phyloP scores from a whole-genome alignment of 2,797 vertebrate species.

The Rhadinocentrus ornatus region DNA sequence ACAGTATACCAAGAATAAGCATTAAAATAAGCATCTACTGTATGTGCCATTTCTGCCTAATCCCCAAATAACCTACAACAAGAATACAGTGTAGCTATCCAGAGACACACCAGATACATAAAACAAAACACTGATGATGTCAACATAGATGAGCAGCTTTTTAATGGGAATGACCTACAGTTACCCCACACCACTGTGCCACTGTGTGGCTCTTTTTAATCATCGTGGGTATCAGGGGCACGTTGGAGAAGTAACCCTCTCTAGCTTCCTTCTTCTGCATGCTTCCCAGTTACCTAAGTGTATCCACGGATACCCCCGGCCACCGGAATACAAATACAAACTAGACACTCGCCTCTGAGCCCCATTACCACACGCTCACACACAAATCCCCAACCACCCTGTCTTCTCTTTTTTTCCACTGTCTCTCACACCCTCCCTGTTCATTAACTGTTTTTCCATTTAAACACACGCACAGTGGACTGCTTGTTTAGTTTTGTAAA shows the following conservation, averaged over 20 bases:
- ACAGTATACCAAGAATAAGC: neutral
- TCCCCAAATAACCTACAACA: neutral
- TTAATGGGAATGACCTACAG: slow-evolving; percentile 65
- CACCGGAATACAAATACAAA: slow-evolving; percentile 91
- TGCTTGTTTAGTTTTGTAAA: slow-evolving; percentile 59
- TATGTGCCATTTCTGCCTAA: neutral
- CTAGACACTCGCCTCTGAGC: slow-evolving; percentile 76
- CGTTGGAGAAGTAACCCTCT: slow-evolving; percentile 75
- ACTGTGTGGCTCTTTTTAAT: slow-evolving; percentile 73
- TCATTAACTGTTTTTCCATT: slow-evolving; percentile 83
- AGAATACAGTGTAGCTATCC: neutral
- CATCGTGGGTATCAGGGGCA: slow-evolving; percentile 78
- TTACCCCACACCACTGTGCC: slow-evolving; percentile 61
- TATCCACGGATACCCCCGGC: slow-evolving; percentile 91
- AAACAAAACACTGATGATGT: slow-evolving; percentile 20
- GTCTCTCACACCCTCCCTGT: slow-evolving; percentile 72
- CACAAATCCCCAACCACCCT: slow-evolving; percentile 49
- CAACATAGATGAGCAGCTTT: slow-evolving; percentile 31
- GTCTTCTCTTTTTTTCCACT: slow-evolving; percentile 61
- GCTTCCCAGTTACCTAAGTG: slow-evolving; percentile 90
- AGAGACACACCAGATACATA: neutral
- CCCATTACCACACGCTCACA: slow-evolving; percentile 55
- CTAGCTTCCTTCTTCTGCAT: slow-evolving; percentile 87
- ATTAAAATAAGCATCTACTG: neutral
- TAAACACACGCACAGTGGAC: slow-evolving; percentile 56